Percentiles rank a stretch among this genome's conserved stretches.
These are phyloP conservation scores for Pangasius djambal DNA, from an alignment of 2,797 vertebrate species.

Conservation along the genomic window DNA sequence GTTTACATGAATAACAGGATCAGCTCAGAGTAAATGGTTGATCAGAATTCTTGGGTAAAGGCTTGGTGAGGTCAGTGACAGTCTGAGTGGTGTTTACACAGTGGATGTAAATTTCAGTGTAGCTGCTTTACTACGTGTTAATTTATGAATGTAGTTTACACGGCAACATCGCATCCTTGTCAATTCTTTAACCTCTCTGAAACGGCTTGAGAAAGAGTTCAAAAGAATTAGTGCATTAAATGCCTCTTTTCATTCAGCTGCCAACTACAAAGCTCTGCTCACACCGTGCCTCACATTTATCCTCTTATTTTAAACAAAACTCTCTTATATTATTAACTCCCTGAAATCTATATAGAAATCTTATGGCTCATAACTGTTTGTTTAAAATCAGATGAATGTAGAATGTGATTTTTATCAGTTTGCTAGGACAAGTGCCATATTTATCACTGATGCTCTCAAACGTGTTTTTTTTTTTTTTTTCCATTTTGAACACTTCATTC, in stretches of 20 bases:
- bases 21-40: slow-evolving; percentile 9
- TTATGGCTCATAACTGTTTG: neutral
- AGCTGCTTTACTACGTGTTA: neutral
- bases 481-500: neutral
- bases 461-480: too few relatives aligned
- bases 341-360: neutral
- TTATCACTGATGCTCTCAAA: neutral
- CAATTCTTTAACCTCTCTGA: neutral
- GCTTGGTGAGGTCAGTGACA: neutral
- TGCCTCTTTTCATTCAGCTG: neutral
- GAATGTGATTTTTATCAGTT: neutral
- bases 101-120: too few relatives aligned
- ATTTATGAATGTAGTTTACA: neutral
- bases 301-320: neutral
- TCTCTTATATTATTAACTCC: neutral
- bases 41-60: neutral
- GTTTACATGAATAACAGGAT: slow-evolving; percentile 12
- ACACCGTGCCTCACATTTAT: neutral
- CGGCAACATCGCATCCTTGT: too few relatives aligned
- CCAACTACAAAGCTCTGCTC: neutral
- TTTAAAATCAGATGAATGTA: neutral
- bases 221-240: neutral
- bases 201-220: neutral
- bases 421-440: neutral
- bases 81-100: neutral